Percentiles rank a stretch among this genome's conserved stretches.
Evolutionary conservation across 1,140 invertebrate species (phyloP).

Genomic region (Orchesella cincta): DNA sequence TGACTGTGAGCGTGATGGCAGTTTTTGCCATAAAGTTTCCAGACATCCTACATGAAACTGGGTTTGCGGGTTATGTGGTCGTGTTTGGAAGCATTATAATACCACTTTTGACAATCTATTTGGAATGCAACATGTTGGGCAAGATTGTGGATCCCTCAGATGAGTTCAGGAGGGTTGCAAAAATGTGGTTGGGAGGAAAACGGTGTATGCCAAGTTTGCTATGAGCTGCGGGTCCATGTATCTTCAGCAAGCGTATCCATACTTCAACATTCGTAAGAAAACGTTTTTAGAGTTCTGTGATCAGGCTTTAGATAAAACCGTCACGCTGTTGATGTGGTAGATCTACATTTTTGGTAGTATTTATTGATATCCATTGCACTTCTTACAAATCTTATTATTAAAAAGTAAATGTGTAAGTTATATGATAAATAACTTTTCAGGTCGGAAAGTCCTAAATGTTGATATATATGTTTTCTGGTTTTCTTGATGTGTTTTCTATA

Average conservation of each 20-base stretch:
- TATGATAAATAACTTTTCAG: too few species aligned
- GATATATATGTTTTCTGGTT: too few species aligned
- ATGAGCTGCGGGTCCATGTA: not conserved
- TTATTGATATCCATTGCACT: too few species aligned
- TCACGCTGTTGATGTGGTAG: constrained; percentile 1
- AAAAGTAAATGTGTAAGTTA: too few species aligned
- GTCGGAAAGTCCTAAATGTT: too few species aligned
- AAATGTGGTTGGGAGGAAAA: not conserved
- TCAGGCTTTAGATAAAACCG: not conserved
- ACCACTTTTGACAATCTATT: not conserved
- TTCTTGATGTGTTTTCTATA: too few species aligned
- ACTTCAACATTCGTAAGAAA: not conserved
- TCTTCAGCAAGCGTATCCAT: not conserved
- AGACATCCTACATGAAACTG: not conserved
- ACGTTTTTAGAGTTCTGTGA: not conserved
- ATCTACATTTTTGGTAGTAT: too few species aligned
- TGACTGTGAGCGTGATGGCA: not conserved
- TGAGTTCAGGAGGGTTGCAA: not conserved
- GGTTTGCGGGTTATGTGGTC: not conserved
- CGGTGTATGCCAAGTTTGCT: not conserved
- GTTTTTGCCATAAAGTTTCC: not conserved
- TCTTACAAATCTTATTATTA: too few species aligned
- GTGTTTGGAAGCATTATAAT: not conserved
- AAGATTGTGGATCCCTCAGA: not conserved
- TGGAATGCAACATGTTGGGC: not conserved